These are phyloP conservation scores for Meganola albula DNA, from an alignment of 2,888 invertebrate genomes.

Conservation along the genomic window DNA sequence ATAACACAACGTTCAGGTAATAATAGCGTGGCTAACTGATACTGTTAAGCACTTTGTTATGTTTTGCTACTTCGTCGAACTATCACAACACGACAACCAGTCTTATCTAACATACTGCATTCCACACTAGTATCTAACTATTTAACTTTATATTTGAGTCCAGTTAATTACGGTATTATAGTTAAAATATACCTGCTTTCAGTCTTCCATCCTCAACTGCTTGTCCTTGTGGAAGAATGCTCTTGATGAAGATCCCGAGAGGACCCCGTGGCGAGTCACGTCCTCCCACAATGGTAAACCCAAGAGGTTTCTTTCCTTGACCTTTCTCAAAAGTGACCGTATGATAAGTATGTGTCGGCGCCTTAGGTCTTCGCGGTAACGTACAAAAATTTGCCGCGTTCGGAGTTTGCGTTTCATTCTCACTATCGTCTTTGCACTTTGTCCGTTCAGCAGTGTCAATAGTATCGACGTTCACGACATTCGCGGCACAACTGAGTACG, in stretches of 20 bases:
- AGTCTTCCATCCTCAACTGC: slow-evolving; percentile 90
- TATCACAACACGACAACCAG: slow-evolving; percentile 40
- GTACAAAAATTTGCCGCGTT: slow-evolving; percentile 84
- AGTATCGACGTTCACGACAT: slow-evolving; percentile 59
- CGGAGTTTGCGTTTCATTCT: slow-evolving; percentile 57
- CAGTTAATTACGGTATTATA: too few species aligned
- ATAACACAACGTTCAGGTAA: slow-evolving; percentile 32
- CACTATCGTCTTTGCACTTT: slow-evolving; percentile 54
- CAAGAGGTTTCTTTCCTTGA: slow-evolving; percentile 88
- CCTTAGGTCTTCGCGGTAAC: slow-evolving; percentile 82
- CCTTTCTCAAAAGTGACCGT: slow-evolving; percentile 89
- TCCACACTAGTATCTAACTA: slow-evolving; percentile 26
- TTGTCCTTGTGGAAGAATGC: slow-evolving; percentile 88
- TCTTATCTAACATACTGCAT: slow-evolving; percentile 56
- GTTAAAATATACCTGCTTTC: slow-evolving; percentile 80
- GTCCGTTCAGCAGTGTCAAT: slow-evolving; percentile 53
- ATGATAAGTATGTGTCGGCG: slow-evolving; percentile 82
- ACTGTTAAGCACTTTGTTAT: slow-evolving; percentile 36
- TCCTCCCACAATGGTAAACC: slow-evolving; percentile 94
- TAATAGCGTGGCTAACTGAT: slow-evolving; percentile 34
- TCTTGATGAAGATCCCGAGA: slow-evolving; percentile 91
- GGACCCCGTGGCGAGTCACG: slow-evolving; percentile 90
- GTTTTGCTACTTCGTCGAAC: slow-evolving; percentile 40
- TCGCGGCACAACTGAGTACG: slow-evolving; percentile 60
- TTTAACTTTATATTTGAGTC: neutral